phyloP scores from a whole-genome alignment of 2,888 invertebrate genomes.

The Phalangium opilio region DNA sequence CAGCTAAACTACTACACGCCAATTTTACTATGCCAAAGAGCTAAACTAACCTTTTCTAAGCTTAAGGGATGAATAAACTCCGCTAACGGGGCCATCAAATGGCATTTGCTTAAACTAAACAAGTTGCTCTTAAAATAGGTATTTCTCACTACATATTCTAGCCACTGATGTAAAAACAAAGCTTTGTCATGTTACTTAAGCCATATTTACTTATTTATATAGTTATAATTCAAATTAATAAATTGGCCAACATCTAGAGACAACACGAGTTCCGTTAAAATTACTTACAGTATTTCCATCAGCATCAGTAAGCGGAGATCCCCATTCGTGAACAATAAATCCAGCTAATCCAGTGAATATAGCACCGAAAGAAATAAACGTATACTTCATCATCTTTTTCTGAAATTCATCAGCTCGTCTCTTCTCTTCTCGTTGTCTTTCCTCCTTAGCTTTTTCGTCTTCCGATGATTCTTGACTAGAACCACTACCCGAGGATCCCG shows the following conservation, averaged over 20 bases:
- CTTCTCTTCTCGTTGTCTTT: slow-evolving; percentile 7
- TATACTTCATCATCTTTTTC: slow-evolving; percentile 52
- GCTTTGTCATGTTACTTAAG: no score
- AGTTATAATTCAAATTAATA: slow-evolving; percentile 1
- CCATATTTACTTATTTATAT: no score
- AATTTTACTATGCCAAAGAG: no score
- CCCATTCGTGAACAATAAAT: slow-evolving; percentile 29
- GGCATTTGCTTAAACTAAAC: no score
- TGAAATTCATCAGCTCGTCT: slow-evolving; percentile 49
- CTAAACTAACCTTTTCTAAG: no score
- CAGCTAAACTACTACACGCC: no score
- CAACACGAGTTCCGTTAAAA: slow-evolving; percentile 40
- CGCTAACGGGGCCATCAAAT: no score
- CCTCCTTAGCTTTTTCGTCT: not conserved
- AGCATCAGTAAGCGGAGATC: slow-evolving; percentile 54
- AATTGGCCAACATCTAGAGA: slow-evolving; percentile 22
- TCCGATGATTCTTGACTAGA: not conserved
- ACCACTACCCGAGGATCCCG: not conserved
- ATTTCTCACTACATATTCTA: no score
- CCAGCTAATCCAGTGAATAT: slow-evolving; percentile 26
- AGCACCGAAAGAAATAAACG: slow-evolving; percentile 29
- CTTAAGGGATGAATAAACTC: no score
- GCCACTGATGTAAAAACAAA: no score
- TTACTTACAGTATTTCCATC: slow-evolving; percentile 55
- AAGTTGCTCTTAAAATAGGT: no score